Evolutionary conservation across 2,797 vertebrate species (phyloP).

Genomic region (Nothura maculosa): DNA sequence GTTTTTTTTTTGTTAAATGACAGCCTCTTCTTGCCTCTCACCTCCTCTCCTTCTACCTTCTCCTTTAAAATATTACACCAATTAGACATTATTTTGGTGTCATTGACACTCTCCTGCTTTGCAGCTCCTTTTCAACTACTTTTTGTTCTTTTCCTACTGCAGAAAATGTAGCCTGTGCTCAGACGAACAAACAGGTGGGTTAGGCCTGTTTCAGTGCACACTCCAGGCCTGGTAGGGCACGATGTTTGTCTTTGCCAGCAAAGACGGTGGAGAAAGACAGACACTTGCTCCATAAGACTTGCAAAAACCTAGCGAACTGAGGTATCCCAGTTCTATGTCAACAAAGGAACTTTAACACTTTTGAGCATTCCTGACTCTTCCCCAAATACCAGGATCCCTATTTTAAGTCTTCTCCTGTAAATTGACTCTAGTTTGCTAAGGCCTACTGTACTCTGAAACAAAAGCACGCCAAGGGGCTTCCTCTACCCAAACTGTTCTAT

Average conservation of each 20-base stretch:
- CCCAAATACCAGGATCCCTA: neutral
- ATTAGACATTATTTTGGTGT: neutral
- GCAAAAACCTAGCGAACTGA: slow-evolving; percentile 57
- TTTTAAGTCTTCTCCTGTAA: neutral
- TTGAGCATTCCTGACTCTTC: neutral
- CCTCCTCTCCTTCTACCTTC: neutral
- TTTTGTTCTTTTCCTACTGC: neutral
- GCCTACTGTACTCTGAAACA: neutral
- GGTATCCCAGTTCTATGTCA: slow-evolving; percentile 18
- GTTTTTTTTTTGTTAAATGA: neutral
- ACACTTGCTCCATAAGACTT: slow-evolving; percentile 38
- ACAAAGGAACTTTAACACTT: slow-evolving; percentile 47
- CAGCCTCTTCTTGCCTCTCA: neutral
- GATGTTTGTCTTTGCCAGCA: slow-evolving; percentile 34
- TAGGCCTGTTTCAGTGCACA: slow-evolving; percentile 31
- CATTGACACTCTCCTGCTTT: neutral
- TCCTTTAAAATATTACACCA: neutral
- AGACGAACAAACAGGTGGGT: slow-evolving; percentile 55
- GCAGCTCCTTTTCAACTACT: neutral
- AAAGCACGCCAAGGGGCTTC: neutral
- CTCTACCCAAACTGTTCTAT: neutral
- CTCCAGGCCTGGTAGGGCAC: slow-evolving; percentile 40
- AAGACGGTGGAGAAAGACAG: slow-evolving; percentile 19
- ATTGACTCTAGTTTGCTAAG: neutral
- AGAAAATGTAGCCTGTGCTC: neutral